Evolutionary conservation across 2,888 invertebrate species (phyloP), one percentile per base, ranked within the genome.

Genomic region (Ennomos erosarius): DNA sequence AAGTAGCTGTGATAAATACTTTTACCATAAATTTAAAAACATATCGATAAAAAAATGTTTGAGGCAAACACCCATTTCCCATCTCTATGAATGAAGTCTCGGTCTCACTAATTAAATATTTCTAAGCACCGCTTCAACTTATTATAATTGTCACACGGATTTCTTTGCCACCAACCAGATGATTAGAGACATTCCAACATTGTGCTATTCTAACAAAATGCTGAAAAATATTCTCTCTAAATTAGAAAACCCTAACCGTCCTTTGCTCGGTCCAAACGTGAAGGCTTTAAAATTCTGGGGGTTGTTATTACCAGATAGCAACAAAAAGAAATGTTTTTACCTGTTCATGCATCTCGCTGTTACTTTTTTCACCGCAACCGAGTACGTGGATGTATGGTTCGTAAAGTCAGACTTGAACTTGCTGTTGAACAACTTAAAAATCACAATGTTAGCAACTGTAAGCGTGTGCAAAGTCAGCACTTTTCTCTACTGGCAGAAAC

Each of bases 221-320:
- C 33, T 70, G 47, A 60, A 50, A 47, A 45, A 39, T 36, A 42
- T 69, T 37, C 59, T 84, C 0, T 57, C 73, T 33, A 88, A 81
- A 69, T 74, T 90, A 26, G 90, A 90, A 76, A 75, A 86, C 57
- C 81, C 85, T 1, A 65, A 81, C 11, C 73, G 71, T 35, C 90
- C 90, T 1, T 68, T 91, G 34, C 68, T 91, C 0, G 90, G 90
- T 0, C 90, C 89, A 6, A 91, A 90, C 63, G 72, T 88, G 0
- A 85, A 78, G 36, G 81, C 84, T 0, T 67, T 91, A 33, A 62
- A 85, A 70, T 89, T 91, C 57, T 90, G 90, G 90, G 90, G 90
- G 0, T 57, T 90, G 0, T 46, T 91, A 3, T 65, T 90, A n/a
- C 90, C 90, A 0, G 64, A 81, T 13, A 80, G 75, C 42, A 9